Evolutionary conservation across 2,888 invertebrate species (phyloP).

Genomic region (Apamea sordens): DNA sequence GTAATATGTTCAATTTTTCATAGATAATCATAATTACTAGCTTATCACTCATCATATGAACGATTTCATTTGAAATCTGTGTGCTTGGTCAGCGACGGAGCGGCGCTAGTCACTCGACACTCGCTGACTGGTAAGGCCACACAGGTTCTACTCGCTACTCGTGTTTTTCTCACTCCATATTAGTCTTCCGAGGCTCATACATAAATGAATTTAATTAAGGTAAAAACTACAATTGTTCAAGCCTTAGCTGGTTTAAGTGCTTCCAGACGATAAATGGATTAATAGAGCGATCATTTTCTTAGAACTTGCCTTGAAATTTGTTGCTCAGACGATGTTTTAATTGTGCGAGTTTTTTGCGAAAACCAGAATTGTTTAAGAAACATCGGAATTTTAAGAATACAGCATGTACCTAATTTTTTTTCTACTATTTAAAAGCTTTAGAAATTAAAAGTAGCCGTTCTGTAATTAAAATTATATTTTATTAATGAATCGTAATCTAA

Average conservation of each 20-base stretch:
- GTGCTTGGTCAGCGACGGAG: conserved; percentile 79
- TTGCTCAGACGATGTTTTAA: conserved; percentile 39
- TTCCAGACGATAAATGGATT: conserved; percentile 62
- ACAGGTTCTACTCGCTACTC: conserved; percentile 74
- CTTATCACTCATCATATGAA: conserved; percentile 79
- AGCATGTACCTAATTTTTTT: conserved; percentile 9
- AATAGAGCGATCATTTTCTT: conserved; percentile 66
- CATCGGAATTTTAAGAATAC: conserved; percentile 33
- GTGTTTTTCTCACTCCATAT: conserved; percentile 77
- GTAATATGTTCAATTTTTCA: conserved; percentile 76
- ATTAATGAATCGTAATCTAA: conserved; percentile 36
- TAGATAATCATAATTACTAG: conserved; percentile 77
- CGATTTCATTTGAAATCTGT: conserved; percentile 82
- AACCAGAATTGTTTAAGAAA: conserved; percentile 53
- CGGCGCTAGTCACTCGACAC: conserved; percentile 83
- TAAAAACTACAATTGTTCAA: conserved; percentile 71
- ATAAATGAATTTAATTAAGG: conserved; percentile 75
- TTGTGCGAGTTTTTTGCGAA: conserved; percentile 36
- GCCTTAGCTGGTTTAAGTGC: conserved; percentile 58
- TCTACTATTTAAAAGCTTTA: conserved; percentile 12
- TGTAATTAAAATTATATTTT: conserved; percentile 12
- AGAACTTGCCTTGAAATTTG: conserved; percentile 57
- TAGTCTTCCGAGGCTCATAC: conserved; percentile 69
- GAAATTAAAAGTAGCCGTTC: conserved; percentile 31
- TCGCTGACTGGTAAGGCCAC: conserved; percentile 78